Evolutionary conservation across 2,888 invertebrate species (phyloP), one percentile per base, ranked within the genome.

Genomic region (Drosophila birchii): DNA sequence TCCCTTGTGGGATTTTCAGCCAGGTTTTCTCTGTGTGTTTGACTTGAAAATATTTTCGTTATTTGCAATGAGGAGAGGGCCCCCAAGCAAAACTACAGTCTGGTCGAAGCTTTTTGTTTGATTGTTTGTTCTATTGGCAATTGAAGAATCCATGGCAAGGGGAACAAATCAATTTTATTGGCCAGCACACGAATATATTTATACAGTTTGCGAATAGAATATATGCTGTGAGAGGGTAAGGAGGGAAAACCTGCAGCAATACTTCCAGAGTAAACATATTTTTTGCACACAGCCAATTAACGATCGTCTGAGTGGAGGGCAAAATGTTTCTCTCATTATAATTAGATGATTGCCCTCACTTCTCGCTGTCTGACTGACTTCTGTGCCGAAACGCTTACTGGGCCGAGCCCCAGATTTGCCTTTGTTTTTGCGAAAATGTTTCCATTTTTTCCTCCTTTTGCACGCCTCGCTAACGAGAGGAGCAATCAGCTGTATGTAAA

Each of bases 301-400:
- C 49, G 41, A 57, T n/a, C 20, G 69, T 32, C 58, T 57, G 71
- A 62, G 64, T 47, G 39, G 64, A 73, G 66, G 73, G 55, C 75
- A 74, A 74, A 74, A 60, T 56, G 75, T 59, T 60, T 62, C 36
- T 73, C 64, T 64, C 72, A 62, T 75, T 62, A 69, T 75, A 75
- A 75, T 75, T 75, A 69, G 69, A 62, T 58, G 61, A 71, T 64
- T 58, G 49, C 67, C 57, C 36, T 43, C 49, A 44, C 61, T 36
- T 53, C 16, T 20, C 20, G 11, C 34, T 51, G 34, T 49, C 51
- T 34, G 38, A 29, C 29, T 14, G 44, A 44, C 44, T 66, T 66
- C 12, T 34, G 18, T 34, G 26, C 36, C 23, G 66, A 44, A 32
- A 44, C 55, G 38, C 36, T 71, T 57, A 63, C 56, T 60, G 54